Evolutionary conservation across 2,797 vertebrate genomes (phyloP).

Genomic region (Catostomus latipinnis): DNA sequence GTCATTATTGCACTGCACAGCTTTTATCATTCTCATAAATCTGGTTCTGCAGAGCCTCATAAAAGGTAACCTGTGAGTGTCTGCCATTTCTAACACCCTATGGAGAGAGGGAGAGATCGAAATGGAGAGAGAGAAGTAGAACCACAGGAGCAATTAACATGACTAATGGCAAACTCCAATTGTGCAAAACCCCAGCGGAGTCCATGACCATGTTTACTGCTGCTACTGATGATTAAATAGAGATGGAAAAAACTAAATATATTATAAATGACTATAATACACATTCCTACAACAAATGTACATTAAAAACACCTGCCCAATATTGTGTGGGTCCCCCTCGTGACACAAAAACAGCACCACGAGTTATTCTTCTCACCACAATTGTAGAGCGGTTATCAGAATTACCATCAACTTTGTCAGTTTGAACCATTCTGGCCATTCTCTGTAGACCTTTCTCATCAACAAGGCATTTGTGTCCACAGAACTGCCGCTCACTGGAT

Average conservation of each 20-base stretch:
- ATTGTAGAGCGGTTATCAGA: no score
- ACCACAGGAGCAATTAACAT: constrained; percentile 52
- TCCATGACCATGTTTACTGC: constrained; percentile 44
- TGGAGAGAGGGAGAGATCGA: constrained; percentile 44
- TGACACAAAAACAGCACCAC: no score
- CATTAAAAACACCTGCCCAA: not conserved
- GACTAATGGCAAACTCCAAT: constrained; percentile 51
- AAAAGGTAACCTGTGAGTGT: constrained; percentile 72
- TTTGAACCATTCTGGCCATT: no score
- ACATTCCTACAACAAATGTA: not conserved
- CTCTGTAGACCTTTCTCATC: no score
- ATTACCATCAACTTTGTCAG: no score
- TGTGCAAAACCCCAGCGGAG: constrained; percentile 37
- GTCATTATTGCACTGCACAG: constrained; percentile 74
- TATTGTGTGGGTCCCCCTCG: no score
- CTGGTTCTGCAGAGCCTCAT: constrained; percentile 67
- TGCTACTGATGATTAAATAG: constrained; percentile 29
- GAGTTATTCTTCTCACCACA: no score
- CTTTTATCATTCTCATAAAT: constrained; percentile 78
- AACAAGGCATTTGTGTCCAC: no score
- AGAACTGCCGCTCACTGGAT: no score
- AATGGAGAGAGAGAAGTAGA: constrained; percentile 37
- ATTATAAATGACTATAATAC: not conserved
- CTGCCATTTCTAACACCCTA: constrained; percentile 52
- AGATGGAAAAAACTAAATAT: not conserved